These are phyloP conservation scores for Phylloscopus trochiloides DNA, from an alignment of 2,113 vertebrate species.

Conservation along the genomic window DNA sequence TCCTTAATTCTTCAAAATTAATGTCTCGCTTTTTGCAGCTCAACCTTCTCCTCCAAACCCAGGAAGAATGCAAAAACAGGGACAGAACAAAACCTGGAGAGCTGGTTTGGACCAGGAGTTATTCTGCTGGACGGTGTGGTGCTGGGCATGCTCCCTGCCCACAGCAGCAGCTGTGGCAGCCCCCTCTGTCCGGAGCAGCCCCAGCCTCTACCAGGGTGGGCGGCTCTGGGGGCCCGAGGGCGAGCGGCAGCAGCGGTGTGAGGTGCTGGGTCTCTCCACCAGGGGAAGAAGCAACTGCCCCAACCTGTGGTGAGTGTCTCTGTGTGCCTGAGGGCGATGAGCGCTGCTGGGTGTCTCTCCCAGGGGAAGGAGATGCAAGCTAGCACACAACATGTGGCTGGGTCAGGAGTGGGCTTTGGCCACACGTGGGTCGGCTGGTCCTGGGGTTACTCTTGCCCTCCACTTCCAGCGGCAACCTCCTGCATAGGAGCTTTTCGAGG, in stretches of 20 bases:
- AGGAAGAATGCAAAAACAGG: not conserved
- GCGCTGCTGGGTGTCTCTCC: not conserved
- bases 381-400: fast-evolving
- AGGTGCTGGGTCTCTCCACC: not conserved
- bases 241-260: too few relatives aligned
- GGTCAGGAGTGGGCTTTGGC: not conserved
- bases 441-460: fast-evolving
- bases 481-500: not conserved
- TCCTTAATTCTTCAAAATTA: too few relatives aligned
- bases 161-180: fast-evolving
- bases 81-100: not conserved
- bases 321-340: fast-evolving
- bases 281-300: too few relatives aligned
- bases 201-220: fast-evolving
- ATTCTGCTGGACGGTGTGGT: fast-evolving
- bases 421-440: fast-evolving
- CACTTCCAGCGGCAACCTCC: too few relatives aligned
- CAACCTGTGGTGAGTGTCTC: not conserved
- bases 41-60: not conserved
- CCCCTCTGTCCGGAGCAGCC: too few relatives aligned
- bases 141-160: not conserved
- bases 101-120: fast-evolving
- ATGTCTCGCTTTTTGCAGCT: not conserved
- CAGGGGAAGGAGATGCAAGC: fast-evolving
- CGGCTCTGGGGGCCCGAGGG: fast-evolving